These are phyloP conservation scores for Agapetus fuscipes DNA, from an alignment of 2,888 invertebrate genomes.

Conservation along the genomic window DNA sequence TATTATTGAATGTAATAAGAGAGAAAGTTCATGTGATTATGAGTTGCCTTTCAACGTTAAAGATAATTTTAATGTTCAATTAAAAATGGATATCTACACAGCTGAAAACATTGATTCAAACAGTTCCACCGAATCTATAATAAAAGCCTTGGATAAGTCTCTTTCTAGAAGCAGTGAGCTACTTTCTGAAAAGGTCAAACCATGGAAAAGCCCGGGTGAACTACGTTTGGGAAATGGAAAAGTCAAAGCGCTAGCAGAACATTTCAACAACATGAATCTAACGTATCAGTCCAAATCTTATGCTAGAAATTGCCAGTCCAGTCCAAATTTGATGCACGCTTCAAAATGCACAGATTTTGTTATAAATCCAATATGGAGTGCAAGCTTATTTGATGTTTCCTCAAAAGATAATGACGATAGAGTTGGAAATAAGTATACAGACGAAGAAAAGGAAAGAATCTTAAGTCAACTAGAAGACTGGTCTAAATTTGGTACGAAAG, in stretches of 20 bases:
- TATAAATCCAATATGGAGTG: slow-evolving; percentile 24
- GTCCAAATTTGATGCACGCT: slow-evolving; percentile 35
- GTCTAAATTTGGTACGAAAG: slow-evolving; percentile 41
- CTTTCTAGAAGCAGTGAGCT: slow-evolving; percentile 24
- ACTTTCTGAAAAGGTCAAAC: slow-evolving; percentile 40
- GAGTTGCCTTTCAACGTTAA: no score
- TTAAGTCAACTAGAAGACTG: slow-evolving; percentile 41
- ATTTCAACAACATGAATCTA: slow-evolving; percentile 49
- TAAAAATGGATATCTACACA: no score
- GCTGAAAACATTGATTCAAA: slow-evolving; percentile 4
- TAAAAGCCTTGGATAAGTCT: not conserved
- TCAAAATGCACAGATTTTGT: not conserved
- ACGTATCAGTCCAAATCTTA: slow-evolving; percentile 37
- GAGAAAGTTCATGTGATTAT: no score
- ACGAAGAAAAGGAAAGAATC: slow-evolving; percentile 41
- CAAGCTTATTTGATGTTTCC: slow-evolving; percentile 36
- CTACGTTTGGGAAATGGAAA: slow-evolving; percentile 57
- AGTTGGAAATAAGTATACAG: slow-evolving; percentile 34
- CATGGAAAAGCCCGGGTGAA: slow-evolving; percentile 63
- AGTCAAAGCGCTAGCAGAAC: slow-evolving; percentile 60
- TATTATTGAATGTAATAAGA: not conserved
- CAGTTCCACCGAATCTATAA: slow-evolving; percentile 1
- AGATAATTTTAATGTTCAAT: no score
- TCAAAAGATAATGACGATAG: slow-evolving; percentile 35
- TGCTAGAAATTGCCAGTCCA: slow-evolving; percentile 39